Conservation (phyloP, 2,797 vertebrate species). For the Bufotes viridis region DNA sequence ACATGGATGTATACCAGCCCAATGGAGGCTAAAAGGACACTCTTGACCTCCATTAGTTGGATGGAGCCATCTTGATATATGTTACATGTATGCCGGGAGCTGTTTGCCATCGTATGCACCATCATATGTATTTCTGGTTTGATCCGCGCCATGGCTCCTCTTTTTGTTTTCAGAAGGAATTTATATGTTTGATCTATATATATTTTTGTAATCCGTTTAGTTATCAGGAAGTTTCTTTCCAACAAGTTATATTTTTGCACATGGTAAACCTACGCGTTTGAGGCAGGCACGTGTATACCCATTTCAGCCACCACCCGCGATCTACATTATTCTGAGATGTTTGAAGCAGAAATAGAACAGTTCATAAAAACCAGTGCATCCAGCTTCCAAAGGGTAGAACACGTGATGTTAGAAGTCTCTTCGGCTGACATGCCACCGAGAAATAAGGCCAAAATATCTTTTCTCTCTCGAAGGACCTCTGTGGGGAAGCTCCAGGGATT, state of each 20-base stretch:
- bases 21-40: too few species aligned
- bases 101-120: too few species aligned
- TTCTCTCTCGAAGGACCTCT: neutral
- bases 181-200: neutral
- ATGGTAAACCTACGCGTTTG: neutral
- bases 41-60: too few species aligned
- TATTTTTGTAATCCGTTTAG: neutral
- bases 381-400: conserved; percentile 1
- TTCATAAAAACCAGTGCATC: neutral
- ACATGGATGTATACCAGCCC: too few species aligned
- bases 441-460: conserved; percentile 11
- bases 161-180: neutral
- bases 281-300: neutral
- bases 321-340: neutral
- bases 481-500: neutral
- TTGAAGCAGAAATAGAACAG: conserved; percentile 23
- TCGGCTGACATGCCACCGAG: neutral
- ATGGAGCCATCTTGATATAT: too few species aligned
- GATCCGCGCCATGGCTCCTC: neutral
- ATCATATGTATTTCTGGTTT: neutral
- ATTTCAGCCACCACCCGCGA: neutral
- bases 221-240: too few species aligned
- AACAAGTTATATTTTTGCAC: neutral
- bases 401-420: neutral
- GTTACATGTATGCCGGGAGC: too few species aligned